Evolutionary conservation across 64 coral and sea anemone genomes (phyloP).

Genomic region (Dendronephthya gigantea): DNA sequence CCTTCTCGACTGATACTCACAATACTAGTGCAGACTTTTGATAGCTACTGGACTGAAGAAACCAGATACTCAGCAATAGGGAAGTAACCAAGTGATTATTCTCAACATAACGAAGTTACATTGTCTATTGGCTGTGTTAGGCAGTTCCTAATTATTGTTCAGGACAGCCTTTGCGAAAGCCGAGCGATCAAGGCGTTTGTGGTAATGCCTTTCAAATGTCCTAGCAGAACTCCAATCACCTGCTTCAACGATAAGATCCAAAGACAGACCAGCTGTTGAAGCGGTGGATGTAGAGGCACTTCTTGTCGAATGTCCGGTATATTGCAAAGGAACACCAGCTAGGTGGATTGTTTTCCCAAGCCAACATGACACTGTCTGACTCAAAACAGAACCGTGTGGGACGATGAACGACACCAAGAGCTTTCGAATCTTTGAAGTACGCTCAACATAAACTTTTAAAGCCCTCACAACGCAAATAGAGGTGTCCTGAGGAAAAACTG

Average conservation of each 20-base stretch:
- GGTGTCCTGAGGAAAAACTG: background rate
- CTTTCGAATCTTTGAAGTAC: background rate
- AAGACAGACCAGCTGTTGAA: background rate
- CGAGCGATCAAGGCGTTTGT: background rate
- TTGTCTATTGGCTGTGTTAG: background rate
- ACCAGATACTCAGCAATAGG: too few species aligned
- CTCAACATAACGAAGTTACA: background rate
- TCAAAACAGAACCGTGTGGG: conserved; percentile 16
- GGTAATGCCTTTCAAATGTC: conserved; percentile 25
- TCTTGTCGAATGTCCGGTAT: conserved; percentile 21
- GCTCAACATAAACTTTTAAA: background rate
- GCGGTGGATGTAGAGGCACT: conserved; percentile 4
- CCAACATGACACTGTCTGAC: conserved; percentile 24
- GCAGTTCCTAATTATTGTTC: background rate
- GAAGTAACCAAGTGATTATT: too few species aligned
- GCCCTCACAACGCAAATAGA: background rate
- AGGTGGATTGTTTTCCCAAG: background rate
- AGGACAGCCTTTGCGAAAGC: too few species aligned
- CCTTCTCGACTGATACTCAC: too few species aligned
- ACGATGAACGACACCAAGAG: conserved; percentile 14
- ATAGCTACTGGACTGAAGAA: too few species aligned
- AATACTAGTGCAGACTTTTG: conserved; percentile 5
- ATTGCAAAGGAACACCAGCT: conserved; percentile 16
- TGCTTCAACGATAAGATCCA: conserved; percentile 10
- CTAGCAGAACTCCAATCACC: conserved; percentile 21